Conservation (phyloP, 2,797 vertebrate genomes). For the Erithacus rubecula region DNA sequence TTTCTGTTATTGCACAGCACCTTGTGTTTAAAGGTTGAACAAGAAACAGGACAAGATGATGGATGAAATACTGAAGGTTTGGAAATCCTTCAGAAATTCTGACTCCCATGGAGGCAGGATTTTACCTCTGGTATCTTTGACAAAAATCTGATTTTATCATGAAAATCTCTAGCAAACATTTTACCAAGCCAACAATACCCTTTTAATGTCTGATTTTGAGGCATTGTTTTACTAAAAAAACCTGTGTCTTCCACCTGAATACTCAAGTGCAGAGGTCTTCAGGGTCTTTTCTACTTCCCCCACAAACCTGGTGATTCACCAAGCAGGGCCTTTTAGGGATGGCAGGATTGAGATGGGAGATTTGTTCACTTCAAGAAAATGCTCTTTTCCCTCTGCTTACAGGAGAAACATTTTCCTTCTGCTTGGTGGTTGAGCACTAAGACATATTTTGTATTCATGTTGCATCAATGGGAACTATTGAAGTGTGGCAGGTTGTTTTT, state of each 20-base stretch:
- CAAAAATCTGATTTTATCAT: neutral
- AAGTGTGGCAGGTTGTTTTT: slow-evolving; percentile 20
- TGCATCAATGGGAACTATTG: neutral
- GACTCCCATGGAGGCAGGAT: neutral
- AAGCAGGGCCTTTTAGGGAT: neutral
- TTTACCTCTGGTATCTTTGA: neutral
- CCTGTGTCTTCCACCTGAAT: neutral
- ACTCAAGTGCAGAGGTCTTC: neutral
- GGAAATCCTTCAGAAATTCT: neutral
- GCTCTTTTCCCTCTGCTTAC: neutral
- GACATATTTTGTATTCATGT: slow-evolving; percentile 6
- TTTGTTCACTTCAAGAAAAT: neutral
- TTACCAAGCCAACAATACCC: neutral
- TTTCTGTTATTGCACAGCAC: neutral
- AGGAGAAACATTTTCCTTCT: neutral
- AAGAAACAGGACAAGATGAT: neutral
- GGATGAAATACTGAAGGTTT: neutral
- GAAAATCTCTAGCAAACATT: neutral
- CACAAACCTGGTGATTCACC: neutral
- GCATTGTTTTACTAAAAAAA: neutral
- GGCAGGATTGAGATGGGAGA: neutral
- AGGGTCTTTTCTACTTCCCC: neutral
- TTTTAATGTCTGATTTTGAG: neutral
- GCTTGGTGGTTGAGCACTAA: neutral
- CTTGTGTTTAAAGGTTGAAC: neutral